Evolutionary conservation across 2,797 vertebrate species (phyloP), one percentile per base, ranked within the genome.

Genomic region (Xenopus petersii): DNA sequence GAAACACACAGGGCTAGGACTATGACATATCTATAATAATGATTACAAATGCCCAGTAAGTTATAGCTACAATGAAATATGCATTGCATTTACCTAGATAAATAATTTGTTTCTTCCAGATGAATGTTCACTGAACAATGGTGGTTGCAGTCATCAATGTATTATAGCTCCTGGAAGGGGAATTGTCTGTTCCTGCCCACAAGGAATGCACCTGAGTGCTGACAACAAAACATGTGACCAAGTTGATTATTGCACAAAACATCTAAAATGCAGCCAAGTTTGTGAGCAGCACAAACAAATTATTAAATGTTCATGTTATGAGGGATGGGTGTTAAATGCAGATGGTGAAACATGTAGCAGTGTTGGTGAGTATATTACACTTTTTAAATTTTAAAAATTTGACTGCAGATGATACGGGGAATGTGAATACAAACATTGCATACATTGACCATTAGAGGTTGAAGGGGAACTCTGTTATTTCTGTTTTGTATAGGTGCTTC

Each of bases 221-320:
- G 94, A 96, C 87, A 97, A 97, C 87, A 96, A 93, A 87, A 96
- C 94, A 0, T 99, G 98, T 79, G 93, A 97, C 86, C 83, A 92
- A 74, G 90, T 97, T 83, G 96, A 99, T 93, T 97, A 96, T 80
- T 99, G 98, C 81, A 91, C 86, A 82, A 92, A 81, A 69, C 98
- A 98, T 84, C 90, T 96, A 0, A 96, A 92, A 84, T 99, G 98
- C 80, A 98, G 95, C 82, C 98, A 99, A 91, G 92, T 95, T 80
- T 99, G 97, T 77, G 96, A 99, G 80, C 98, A 99, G 83, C 93
- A 94, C 81, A 98, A 99, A 86, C 94, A 94, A 81, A 92, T 87
- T 0, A 95, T 99, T 80, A 99, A 98, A 82, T 99, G 98, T 73
- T 98, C 96, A 0, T 99, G 98, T 83, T 98, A 98, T 0, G 93